phyloP scores from a whole-genome alignment of 2,888 invertebrate genomes.

The Mycogona germanica region DNA sequence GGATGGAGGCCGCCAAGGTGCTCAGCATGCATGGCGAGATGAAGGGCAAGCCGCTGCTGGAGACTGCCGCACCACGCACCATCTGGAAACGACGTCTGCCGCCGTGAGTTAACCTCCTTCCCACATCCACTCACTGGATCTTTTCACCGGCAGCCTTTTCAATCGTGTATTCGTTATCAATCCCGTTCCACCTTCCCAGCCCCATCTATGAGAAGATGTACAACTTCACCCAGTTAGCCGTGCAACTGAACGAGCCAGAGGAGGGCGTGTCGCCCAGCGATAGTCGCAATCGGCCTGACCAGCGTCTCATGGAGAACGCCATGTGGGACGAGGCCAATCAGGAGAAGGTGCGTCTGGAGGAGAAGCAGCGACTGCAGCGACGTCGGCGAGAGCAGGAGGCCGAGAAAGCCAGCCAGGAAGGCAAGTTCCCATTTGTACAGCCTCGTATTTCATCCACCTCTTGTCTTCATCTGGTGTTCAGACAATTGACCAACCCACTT shows the following conservation, averaged over 20 bases:
- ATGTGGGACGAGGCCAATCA: slow-evolving; percentile 81
- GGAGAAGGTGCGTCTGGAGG: slow-evolving; percentile 63
- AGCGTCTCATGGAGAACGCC: slow-evolving; percentile 93
- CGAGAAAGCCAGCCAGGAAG: slow-evolving; percentile 44
- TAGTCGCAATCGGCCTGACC: slow-evolving; percentile 84
- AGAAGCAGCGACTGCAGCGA: slow-evolving; percentile 79
- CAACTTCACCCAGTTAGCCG: slow-evolving; percentile 86
- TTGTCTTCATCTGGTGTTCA: too few species aligned
- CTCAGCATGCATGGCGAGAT: slow-evolving; percentile 50
- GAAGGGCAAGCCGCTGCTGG: slow-evolving; percentile 67
- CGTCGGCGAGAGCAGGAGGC: slow-evolving; percentile 65
- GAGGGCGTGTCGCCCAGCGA: slow-evolving; percentile 90
- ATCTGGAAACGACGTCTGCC: slow-evolving; percentile 79
- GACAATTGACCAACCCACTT: too few species aligned
- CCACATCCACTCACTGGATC: not conserved
- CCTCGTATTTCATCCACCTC: not conserved
- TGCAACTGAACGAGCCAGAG: slow-evolving; percentile 93
- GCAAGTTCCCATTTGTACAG: slow-evolving; percentile 27
- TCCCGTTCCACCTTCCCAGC: slow-evolving; percentile 32
- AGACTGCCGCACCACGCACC: slow-evolving; percentile 71
- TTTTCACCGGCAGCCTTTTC: not conserved
- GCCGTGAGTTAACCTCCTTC: slow-evolving; percentile 41
- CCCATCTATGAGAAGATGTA: slow-evolving; percentile 63
- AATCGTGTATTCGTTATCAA: too few species aligned
- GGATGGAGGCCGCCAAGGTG: slow-evolving; percentile 89